phyloP scores from a whole-genome alignment of 1,140 invertebrate species.

The Polypedilum pembai region DNA sequence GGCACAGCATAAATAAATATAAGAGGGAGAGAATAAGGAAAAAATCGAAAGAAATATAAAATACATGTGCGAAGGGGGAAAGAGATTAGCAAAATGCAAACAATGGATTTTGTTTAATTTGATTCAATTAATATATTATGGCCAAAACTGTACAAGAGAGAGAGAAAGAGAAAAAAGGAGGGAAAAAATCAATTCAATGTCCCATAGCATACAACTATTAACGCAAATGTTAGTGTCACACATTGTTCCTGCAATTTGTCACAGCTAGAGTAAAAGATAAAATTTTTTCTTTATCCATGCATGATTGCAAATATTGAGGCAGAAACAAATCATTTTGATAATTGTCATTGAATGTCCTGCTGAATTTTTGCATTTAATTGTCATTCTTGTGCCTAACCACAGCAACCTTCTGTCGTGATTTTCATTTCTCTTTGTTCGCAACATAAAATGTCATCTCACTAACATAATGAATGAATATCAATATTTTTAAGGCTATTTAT shows the following conservation, averaged over 20 bases:
- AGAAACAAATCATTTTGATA: constrained; percentile 18
- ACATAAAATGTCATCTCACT: constrained; percentile 9
- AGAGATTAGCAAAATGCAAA: constrained; percentile 27
- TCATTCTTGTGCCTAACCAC: not conserved
- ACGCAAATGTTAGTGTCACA: constrained; percentile 20
- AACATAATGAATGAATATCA: constrained; percentile 22
- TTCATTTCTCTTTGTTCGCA: not conserved
- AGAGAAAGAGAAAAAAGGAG: not conserved
- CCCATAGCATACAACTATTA: not conserved
- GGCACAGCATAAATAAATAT: constrained; percentile 1
- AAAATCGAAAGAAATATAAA: not conserved
- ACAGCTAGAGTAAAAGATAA: not conserved
- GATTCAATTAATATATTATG: constrained; percentile 27
- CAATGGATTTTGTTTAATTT: constrained; percentile 28
- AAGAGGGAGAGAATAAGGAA: not conserved
- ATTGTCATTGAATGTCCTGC: constrained; percentile 11
- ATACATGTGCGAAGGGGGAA: constrained; percentile 5
- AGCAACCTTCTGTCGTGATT: constrained; percentile 16
- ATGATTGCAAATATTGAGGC: not conserved
- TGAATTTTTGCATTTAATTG: constrained; percentile 1
- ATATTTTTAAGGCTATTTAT: constrained; percentile 28
- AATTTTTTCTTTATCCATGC: not conserved
- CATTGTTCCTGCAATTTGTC: constrained; percentile 22
- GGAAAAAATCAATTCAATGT: constrained; percentile 6
- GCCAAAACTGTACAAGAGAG: not conserved